Evolutionary conservation across 2,888 invertebrate genomes (phyloP).

Genomic region (Calliphora vomitoria): DNA sequence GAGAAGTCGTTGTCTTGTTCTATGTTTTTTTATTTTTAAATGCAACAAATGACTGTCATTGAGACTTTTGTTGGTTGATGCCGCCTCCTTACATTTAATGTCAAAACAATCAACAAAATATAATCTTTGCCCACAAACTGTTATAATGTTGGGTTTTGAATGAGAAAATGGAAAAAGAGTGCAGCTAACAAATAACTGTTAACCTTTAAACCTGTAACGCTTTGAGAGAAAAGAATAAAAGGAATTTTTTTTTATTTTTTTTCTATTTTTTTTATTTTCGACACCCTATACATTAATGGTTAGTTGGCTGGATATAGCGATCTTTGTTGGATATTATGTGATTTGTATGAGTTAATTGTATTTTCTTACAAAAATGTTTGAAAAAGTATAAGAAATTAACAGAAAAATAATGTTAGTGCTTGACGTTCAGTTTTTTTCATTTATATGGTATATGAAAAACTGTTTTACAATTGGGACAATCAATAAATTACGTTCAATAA

Average conservation of each 20-base stretch:
- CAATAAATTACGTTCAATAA: too few species aligned
- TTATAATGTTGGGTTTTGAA: neutral
- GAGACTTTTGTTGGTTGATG: slow-evolving; percentile 36
- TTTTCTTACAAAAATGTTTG: too few species aligned
- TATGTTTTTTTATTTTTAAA: neutral
- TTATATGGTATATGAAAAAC: too few species aligned
- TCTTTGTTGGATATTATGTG: too few species aligned
- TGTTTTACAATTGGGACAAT: too few species aligned
- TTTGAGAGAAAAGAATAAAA: neutral
- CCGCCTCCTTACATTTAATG: slow-evolving; percentile 53
- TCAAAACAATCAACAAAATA: slow-evolving; percentile 58
- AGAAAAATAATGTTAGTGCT: too few species aligned
- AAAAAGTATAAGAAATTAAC: too few species aligned
- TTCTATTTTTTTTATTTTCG: neutral
- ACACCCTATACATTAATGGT: neutral
- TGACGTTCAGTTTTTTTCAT: too few species aligned
- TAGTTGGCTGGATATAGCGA: too few species aligned
- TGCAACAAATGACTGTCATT: slow-evolving; percentile 62
- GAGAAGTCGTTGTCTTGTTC: neutral
- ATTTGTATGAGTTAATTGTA: too few species aligned
- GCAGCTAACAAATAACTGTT: neutral
- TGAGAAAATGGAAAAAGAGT: neutral
- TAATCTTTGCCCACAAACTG: slow-evolving; percentile 44
- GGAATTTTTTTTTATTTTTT: neutral
- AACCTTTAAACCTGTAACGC: neutral